phyloP scores from a whole-genome alignment of 2,888 invertebrate species.

The Sinotaia quadrata region DNA sequence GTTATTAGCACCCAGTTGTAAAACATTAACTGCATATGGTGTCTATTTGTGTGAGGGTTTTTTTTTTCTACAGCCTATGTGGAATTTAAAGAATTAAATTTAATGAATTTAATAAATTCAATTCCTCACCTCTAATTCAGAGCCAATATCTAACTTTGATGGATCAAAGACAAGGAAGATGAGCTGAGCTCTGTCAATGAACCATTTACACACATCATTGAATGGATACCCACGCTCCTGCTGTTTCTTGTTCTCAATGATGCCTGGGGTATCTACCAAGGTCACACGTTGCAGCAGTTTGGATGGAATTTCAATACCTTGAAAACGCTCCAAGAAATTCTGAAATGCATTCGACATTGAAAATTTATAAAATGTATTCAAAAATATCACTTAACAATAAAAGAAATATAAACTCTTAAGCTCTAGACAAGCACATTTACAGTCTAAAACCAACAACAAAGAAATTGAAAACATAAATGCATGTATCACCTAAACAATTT shows the following conservation, averaged over 20 bases:
- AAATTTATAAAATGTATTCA: not conserved
- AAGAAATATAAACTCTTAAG: too few relatives aligned
- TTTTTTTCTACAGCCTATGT: too few relatives aligned
- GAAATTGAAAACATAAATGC: not conserved
- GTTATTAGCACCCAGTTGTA: too few relatives aligned
- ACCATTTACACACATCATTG: slow-evolving; percentile 97
- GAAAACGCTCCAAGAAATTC: slow-evolving; percentile 40
- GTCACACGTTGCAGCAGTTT: slow-evolving; percentile 77
- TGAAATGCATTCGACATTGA: not conserved
- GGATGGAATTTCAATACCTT: slow-evolving; percentile 49
- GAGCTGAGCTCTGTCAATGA: slow-evolving; percentile 94
- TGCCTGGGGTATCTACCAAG: slow-evolving; percentile 96
- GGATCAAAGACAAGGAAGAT: slow-evolving; percentile 97
- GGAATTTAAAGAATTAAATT: too few relatives aligned
- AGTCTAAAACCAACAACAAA: too few relatives aligned
- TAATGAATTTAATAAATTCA: too few relatives aligned
- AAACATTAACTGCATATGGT: too few relatives aligned
- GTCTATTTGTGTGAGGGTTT: not conserved
- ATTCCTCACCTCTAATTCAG: slow-evolving; percentile 88
- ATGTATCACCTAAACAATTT: too few relatives aligned
- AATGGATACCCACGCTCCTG: slow-evolving; percentile 93
- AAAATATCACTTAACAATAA: not conserved
- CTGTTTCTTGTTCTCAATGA: slow-evolving; percentile 89
- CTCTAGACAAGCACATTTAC: not conserved
- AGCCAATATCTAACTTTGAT: slow-evolving; percentile 93